Evolutionary conservation across 2,888 invertebrate genomes (phyloP), one percentile per base, ranked within the genome.

Genomic region (Taphrorychus bicolor): DNA sequence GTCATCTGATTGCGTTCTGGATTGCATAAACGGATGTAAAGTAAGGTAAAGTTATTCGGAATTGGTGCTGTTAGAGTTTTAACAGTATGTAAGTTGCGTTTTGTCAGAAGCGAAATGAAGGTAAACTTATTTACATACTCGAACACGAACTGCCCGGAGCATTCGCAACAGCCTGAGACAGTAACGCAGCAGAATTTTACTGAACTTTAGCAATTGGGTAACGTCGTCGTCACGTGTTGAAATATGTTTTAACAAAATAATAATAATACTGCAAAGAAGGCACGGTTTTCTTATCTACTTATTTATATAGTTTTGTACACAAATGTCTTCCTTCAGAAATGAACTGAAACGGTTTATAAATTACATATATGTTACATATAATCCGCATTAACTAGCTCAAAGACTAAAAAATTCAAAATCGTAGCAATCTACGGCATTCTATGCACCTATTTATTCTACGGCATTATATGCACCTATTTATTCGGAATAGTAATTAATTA

Each of bases 111-210:
- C 22, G 24, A 64, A 59, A 48, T 40, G 66, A 66, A 66, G 66
- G 66, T 66, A 59, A 66, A 59, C 66, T 66, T 59, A 66, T 66
- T 66, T 66, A 66, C 66, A 66, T 66, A 66, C 66, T 56, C 41
- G 66, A 66, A 59, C 66, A 64, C 18, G 64, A 45, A 53, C 57
- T 24, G 59, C 64, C 45, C 5, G 19, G 3, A 45, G 64, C 64
- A 5, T 16, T 45, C 7, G 17, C 45, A 45, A 17, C 45, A 11
- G 17, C 45, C 14, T 14, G 5, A 45, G 9, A 17, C 51, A 41
- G 1, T 57, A n/a, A n/a, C n/a, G n/a, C n/a, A n/a, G n/a, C n/a
- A n/a, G n/a, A n/a, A 56, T 45, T 42, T 32, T 32, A 45, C 32
- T 11, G 32, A 32, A 32, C 17, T 24, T 54, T 54, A 16, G 54